phyloP scores from a whole-genome alignment of 2,888 invertebrate species.

The Agapostemon virescens region DNA sequence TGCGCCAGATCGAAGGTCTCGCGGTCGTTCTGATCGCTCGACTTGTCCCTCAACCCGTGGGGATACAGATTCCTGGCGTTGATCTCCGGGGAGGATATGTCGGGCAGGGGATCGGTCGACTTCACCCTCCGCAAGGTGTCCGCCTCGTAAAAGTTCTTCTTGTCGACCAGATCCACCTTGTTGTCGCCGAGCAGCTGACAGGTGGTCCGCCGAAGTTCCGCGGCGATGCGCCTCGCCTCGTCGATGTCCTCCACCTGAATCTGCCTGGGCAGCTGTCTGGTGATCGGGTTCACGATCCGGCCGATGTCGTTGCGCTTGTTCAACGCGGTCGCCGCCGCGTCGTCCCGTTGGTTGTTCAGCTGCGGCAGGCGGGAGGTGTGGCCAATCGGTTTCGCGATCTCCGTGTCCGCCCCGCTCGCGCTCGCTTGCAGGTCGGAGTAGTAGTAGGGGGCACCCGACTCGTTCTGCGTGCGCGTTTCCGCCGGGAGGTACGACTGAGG shows the following conservation, averaged over 20 bases:
- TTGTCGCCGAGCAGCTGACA: conserved; percentile 76
- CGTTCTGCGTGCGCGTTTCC: conserved; percentile 76
- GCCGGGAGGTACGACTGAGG: conserved; percentile 60
- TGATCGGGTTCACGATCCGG: conserved; percentile 87
- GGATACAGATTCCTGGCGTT: conserved; percentile 78
- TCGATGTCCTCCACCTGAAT: conserved; percentile 76
- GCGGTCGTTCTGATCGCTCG: conserved; percentile 61
- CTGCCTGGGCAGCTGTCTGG: conserved; percentile 73
- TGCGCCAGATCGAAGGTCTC: conserved; percentile 53
- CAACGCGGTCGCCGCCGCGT: conserved; percentile 81
- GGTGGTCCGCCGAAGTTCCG: conserved; percentile 77
- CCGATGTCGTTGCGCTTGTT: conserved; percentile 84
- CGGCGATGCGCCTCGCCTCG: conserved; percentile 77
- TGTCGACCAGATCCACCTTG: conserved; percentile 82
- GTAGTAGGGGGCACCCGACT: conserved; percentile 89
- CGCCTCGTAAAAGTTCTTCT: conserved; percentile 88
- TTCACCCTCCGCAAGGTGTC: conserved; percentile 83
- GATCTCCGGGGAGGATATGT: conserved; percentile 71
- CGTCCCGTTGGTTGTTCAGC: conserved; percentile 88
- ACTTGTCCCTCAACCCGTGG: conserved; percentile 78
- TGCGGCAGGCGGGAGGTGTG: conserved; percentile 78
- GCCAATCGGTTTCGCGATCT: conserved; percentile 58
- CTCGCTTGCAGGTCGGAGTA: conserved; percentile 87
- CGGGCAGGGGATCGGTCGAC: conserved; percentile 76
- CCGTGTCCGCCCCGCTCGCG: conserved; percentile 57